Evolutionary conservation across 2,797 vertebrate genomes (phyloP).

Genomic region (Cichlasoma orientale): DNA sequence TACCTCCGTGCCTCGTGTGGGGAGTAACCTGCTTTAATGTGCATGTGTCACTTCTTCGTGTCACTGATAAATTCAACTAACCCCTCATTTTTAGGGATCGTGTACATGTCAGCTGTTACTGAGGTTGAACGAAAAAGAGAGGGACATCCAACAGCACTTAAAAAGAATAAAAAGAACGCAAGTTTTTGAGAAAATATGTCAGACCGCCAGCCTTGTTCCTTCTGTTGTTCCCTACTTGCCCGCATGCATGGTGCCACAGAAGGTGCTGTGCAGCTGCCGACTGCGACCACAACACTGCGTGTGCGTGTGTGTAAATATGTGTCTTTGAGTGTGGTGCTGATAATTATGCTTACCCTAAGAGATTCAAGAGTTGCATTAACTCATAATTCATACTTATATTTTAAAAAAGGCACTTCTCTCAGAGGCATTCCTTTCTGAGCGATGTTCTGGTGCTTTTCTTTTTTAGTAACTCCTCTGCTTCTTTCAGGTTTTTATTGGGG

Average conservation of each 20-base stretch:
- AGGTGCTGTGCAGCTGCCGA: neutral
- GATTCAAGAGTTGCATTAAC: neutral
- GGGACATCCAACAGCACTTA: neutral
- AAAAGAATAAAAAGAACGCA: neutral
- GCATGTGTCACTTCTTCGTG: no score
- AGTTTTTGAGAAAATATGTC: neutral
- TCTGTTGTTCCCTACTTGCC: no score
- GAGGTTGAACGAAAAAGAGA: neutral
- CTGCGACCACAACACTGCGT: neutral
- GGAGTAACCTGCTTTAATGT: no score
- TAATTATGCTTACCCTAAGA: neutral
- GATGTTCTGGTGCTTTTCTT: neutral
- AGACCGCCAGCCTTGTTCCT: neutral
- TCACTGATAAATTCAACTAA: no score
- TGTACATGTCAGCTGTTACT: no score
- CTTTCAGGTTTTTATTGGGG: neutral
- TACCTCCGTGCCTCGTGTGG: neutral
- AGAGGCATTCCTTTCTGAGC: neutral
- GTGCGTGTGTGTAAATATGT: neutral
- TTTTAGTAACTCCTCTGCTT: neutral
- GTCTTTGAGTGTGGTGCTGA: neutral
- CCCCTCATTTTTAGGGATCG: no score
- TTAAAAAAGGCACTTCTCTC: neutral
- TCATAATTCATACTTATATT: neutral
- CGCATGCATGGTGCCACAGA: neutral